These are phyloP conservation scores for Cheilosia pagana DNA, from an alignment of 2,888 invertebrate genomes.

Conservation along the genomic window DNA sequence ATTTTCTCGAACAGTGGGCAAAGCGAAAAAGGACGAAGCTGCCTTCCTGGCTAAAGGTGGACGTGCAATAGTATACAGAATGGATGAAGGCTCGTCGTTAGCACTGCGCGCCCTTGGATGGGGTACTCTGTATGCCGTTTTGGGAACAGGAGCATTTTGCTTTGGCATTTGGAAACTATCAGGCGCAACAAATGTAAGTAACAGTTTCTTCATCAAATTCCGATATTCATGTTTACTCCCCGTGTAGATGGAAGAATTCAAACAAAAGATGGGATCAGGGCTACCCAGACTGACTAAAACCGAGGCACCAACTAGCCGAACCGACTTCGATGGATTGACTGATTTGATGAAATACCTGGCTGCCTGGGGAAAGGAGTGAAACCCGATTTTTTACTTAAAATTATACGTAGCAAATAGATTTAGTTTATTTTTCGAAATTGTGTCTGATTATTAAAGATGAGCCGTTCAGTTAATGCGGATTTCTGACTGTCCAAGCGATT, in stretches of 20 bases:
- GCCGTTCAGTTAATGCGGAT: slow-evolving; percentile 55
- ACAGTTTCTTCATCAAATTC: not conserved
- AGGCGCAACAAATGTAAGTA: slow-evolving; percentile 91
- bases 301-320: slow-evolving; percentile 91
- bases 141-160: slow-evolving; percentile 92
- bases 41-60: slow-evolving; percentile 91
- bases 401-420: slow-evolving; percentile 25
- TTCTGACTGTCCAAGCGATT: slow-evolving; percentile 55
- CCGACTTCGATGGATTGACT: slow-evolving; percentile 93
- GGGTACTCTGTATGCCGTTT: slow-evolving; percentile 94
- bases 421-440: slow-evolving; percentile 37
- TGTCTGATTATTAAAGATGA: slow-evolving; percentile 49
- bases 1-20: slow-evolving; percentile 90
- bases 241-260: slow-evolving; percentile 91
- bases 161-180: slow-evolving; percentile 94
- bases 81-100: slow-evolving; percentile 91
- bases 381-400: slow-evolving; percentile 14
- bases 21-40: slow-evolving; percentile 91
- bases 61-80: slow-evolving; percentile 86
- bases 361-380: slow-evolving; percentile 82
- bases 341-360: slow-evolving; percentile 92
- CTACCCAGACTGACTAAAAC: slow-evolving; percentile 91
- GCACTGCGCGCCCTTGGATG: slow-evolving; percentile 93
- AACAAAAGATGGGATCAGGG: slow-evolving; percentile 90
- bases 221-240: slow-evolving; percentile 24